Evolutionary conservation across 2,888 invertebrate genomes (phyloP), one percentile per base, ranked within the genome.

Genomic region (Brachylomia viminalis): DNA sequence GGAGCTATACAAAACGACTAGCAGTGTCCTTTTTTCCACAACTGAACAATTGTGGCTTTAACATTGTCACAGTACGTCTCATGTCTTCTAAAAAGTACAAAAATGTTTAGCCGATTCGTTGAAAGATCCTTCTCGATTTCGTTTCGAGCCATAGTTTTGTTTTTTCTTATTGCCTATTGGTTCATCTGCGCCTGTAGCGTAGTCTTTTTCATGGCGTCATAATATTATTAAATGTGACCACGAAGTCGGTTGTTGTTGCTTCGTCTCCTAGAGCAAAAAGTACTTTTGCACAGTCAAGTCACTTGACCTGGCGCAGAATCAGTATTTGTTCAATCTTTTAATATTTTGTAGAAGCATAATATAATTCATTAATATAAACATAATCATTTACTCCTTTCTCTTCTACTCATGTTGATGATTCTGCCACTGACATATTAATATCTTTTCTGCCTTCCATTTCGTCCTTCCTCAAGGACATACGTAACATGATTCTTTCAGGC

Each of bases 371-470:
- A 17, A 49, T 54, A 20, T 47, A 54, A 78, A 79, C 8, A 23
- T 30, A 47, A 23, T 38, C 27, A 33, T 45, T 33, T 76, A 30
- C n/a, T 47, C 54, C 20, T 45, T 70, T 33, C 0, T 42, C n/a
- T 38, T 80, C 61, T 45, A n/a, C 47, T 42, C 54, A 38, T 62
- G 2, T 38, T 17, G 52, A 80, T 82, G 45, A 27, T 33, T 72
- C 64, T 68, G 52, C 42, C 27, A 49, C 20, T 69, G 58, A 58
- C 30, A 58, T 56, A 27, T 20, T 20, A 30, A 27, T 27, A n/a
- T 47, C 10, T 77, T 33, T 61, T n/a, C 27, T 30, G 38, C 64
- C 45, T 68, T 66, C 27, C 17, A 8, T 52, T 79, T 59, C n/a
- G 67, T 69, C 54, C 52, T 38, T 20, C 8, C 11, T 56, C 20